These are phyloP conservation scores for Psophia crepitans DNA, from an alignment of 2,113 vertebrate genomes.

Conservation along the genomic window DNA sequence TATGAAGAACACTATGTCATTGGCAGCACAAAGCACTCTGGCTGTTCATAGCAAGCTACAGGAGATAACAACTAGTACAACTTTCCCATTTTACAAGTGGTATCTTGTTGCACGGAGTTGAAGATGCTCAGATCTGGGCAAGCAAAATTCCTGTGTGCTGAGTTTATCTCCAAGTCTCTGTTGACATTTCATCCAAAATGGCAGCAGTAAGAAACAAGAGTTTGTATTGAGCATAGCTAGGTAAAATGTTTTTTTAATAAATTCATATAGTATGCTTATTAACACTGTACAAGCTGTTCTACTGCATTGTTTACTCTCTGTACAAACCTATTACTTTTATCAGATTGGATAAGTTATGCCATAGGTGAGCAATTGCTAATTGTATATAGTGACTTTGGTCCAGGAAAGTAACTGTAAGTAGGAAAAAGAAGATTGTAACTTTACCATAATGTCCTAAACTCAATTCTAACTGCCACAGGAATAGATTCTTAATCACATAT, in stretches of 20 bases:
- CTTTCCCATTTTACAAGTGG: background rate
- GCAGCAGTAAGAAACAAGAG: background rate
- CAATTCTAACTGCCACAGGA: background rate
- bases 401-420: background rate
- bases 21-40: too few relatives aligned
- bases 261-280: background rate
- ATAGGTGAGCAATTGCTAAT: background rate
- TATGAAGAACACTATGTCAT: too few relatives aligned
- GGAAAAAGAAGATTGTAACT: background rate
- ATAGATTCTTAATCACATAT: background rate
- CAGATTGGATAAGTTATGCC: background rate
- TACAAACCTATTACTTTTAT: background rate
- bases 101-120: too few relatives aligned
- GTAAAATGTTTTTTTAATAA: background rate
- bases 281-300: background rate
- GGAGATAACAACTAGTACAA: background rate
- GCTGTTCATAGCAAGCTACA: background rate
- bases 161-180: background rate
- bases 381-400: background rate
- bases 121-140: too few relatives aligned
- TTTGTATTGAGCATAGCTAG: background rate
- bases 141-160: too few relatives aligned
- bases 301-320: background rate
- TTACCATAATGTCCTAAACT: background rate
- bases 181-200: background rate